Evolutionary conservation across 2,113 vertebrate species (phyloP), one percentile per base, ranked within the genome.

Genomic region (Forbesichthys papilliferus): DNA sequence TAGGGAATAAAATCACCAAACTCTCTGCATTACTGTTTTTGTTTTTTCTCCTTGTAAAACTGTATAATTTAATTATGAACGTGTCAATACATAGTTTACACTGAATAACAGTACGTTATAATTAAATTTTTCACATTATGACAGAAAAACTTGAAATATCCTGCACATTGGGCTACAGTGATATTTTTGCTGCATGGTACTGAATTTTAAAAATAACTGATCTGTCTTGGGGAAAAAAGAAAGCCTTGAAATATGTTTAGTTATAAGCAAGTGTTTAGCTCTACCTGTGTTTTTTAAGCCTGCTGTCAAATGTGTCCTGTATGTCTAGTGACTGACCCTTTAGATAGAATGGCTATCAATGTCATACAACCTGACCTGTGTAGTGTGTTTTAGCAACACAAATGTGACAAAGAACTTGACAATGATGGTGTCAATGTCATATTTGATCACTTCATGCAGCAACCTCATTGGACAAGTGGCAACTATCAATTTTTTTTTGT

Each of bases 401-500:
- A 60, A 69, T 73, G 18, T 14, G 20, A 77, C 53, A 69, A 12
- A 20, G 64, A 66, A 73, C 51, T 65, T 57, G 80, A 79, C 80
- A 54, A 80, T 66, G 63, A 71, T 6, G 0, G 68, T 63, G 60
- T 74, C 61, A 63, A 51, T 27, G 42, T 64, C 13, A 42, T 16
- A 34, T 66, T 47, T 14, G 70, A 70, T 82, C 63, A 63, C 55
- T 60, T 58, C 3, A 64, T 62, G 48, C 64, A 48, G 66, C 20
- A 20, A 27, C 64, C 72, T 79, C 64, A 75, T 69, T 16, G 36
- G 47, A 13, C 52, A 54, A 57, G 20, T 62, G 74, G 64, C 12
- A 64, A 61, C 64, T 46, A 14, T 60, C 53, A 82, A 68, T 81
- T 70, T 49, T 87, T 80, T 71, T 71, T 71, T 89, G 85, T 88